Evolutionary conservation across 2,888 invertebrate species (phyloP).

Genomic region (Maniola hyperantus): DNA sequence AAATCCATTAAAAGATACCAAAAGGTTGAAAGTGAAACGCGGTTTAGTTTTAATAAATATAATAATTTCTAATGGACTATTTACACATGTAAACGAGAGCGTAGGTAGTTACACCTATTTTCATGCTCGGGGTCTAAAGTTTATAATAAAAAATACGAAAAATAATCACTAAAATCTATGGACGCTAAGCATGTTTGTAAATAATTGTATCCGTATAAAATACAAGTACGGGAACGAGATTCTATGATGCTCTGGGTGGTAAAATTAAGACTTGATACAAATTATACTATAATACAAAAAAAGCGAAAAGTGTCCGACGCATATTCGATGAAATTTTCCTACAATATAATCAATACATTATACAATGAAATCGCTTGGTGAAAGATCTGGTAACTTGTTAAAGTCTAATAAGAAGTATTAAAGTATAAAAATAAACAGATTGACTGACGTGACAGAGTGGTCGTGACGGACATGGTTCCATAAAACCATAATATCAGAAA

Average conservation of each 20-base stretch:
- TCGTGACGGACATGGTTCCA: neutral
- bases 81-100: constrained; percentile 40
- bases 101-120: constrained; percentile 16
- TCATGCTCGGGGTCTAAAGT: constrained; percentile 5
- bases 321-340: too few species aligned
- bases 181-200: constrained; percentile 21
- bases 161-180: constrained; percentile 27
- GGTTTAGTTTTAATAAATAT: constrained; percentile 42
- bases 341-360: neutral
- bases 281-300: neutral
- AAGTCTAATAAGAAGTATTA: neutral
- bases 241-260: constrained; percentile 19
- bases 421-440: neutral
- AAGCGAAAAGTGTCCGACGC: constrained; percentile 7
- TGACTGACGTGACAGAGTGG: neutral
- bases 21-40: constrained; percentile 43
- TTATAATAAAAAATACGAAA: constrained; percentile 30
- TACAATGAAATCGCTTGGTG: neutral
- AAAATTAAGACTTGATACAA: neutral
- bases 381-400: neutral
- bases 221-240: constrained; percentile 15
- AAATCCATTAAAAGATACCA: constrained; percentile 44
- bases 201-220: neutral
- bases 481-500: neutral
- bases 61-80: constrained; percentile 43